A percentile compares a stretch with the other conserved stretches of the same genome.
These are phyloP conservation scores for Sorex fumeus DNA, from an alignment of 2,113 vertebrate genomes.

Conservation along the genomic window DNA sequence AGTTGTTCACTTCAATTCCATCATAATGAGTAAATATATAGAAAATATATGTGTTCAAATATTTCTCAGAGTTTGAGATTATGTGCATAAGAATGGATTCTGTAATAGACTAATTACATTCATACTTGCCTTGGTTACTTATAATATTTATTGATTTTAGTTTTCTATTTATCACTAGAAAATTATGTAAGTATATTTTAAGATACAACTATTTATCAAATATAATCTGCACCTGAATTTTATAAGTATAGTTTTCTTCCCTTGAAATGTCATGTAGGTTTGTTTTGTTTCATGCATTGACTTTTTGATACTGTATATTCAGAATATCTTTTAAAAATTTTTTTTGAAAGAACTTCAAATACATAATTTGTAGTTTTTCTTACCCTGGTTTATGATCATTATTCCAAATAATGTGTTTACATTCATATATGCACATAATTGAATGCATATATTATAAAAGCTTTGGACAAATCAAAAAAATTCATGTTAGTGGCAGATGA, in stretches of 20 bases:
- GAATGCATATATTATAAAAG: background rate
- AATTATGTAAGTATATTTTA: background rate
- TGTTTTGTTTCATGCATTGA: slow-evolving; percentile 35
- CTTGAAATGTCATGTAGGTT: slow-evolving; percentile 23
- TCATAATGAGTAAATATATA: slow-evolving; percentile 14
- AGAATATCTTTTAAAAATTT: background rate
- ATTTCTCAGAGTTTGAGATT: background rate
- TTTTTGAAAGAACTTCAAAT: slow-evolving; percentile 36
- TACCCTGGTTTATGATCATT: slow-evolving; percentile 20
- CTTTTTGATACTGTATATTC: slow-evolving; percentile 35
- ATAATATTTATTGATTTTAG: slow-evolving; percentile 25
- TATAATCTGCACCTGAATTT: background rate
- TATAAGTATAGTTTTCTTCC: background rate
- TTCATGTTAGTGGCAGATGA: slow-evolving; percentile 49
- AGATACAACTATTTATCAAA: slow-evolving; percentile 41
- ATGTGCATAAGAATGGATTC: background rate
- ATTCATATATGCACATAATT: background rate
- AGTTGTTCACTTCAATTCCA: slow-evolving; percentile 32
- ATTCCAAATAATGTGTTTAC: slow-evolving; percentile 23
- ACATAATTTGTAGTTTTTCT: slow-evolving; percentile 15
- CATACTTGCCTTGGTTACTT: slow-evolving; percentile 47
- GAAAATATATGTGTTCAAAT: slow-evolving; percentile 35
- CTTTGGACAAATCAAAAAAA: slow-evolving; percentile 49
- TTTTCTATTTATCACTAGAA: slow-evolving; percentile 57
- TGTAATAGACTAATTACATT: slow-evolving; percentile 22